Conservation (phyloP, 2,888 invertebrate species). For the Sarcophaga subvicina region DNA sequence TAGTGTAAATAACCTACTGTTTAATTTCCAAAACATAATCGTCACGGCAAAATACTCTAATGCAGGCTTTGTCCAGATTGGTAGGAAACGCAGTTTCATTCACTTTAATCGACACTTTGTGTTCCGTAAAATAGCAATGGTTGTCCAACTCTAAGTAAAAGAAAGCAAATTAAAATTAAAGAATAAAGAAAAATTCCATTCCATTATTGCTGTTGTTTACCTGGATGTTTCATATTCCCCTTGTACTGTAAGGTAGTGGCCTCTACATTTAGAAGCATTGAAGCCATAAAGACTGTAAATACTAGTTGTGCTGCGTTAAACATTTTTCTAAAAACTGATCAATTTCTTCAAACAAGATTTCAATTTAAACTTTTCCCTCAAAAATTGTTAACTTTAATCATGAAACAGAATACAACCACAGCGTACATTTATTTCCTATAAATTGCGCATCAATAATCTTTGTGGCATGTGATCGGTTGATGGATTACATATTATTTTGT, state of each 20-base stretch:
- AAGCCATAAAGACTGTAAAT: neutral
- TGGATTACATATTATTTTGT: too few relatives aligned
- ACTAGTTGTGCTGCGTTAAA: slow-evolving; percentile 3
- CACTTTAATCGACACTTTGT: slow-evolving; percentile 71
- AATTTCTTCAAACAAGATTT: too few relatives aligned
- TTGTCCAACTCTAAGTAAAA: slow-evolving; percentile 62
- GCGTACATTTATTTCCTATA: too few relatives aligned
- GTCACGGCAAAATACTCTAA: slow-evolving; percentile 72
- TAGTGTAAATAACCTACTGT: slow-evolving; percentile 71
- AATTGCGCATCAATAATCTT: too few relatives aligned
- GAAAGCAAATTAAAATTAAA: neutral
- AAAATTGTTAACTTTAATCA: too few relatives aligned
- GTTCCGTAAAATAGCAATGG: slow-evolving; percentile 74
- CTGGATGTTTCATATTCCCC: slow-evolving; percentile 73
- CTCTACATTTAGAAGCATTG: slow-evolving; percentile 2
- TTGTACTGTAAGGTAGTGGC: slow-evolving; percentile 72
- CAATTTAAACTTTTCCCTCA: too few relatives aligned
- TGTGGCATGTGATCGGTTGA: too few relatives aligned
- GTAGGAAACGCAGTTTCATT: slow-evolving; percentile 71
- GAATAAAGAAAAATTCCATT: neutral
- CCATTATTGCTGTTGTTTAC: slow-evolving; percentile 63
- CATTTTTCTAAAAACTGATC: slow-evolving; percentile 27
- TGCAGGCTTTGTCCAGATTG: slow-evolving; percentile 69
- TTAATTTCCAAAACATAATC: slow-evolving; percentile 75
- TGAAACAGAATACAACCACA: too few relatives aligned